Percentiles rank a stretch among this genome's conserved stretches.
phyloP scores from a whole-genome alignment of 2,888 invertebrate genomes.

The Eurois occulta region DNA sequence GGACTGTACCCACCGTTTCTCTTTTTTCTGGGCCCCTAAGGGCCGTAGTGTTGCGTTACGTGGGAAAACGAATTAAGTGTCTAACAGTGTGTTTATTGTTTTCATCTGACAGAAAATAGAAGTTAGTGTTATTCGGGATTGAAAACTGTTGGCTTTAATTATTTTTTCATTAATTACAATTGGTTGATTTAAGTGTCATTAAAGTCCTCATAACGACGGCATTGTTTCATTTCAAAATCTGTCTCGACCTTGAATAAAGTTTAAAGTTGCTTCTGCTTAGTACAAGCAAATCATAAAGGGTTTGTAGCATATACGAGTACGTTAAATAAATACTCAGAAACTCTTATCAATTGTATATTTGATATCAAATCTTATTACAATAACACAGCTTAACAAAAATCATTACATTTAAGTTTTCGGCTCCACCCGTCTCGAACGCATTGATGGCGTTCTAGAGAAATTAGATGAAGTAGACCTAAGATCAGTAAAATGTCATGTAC shows the following conservation, averaged over 20 bases:
- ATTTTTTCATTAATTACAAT: not conserved
- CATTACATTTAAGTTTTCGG: slow-evolving; percentile 68
- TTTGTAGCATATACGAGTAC: not conserved
- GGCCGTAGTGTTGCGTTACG: not conserved
- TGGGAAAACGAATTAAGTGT: not conserved
- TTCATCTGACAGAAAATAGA: not conserved
- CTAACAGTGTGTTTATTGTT: not conserved
- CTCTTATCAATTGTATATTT: slow-evolving; percentile 89
- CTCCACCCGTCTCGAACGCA: slow-evolving; percentile 51
- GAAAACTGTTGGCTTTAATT: not conserved
- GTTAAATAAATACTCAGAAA: slow-evolving; percentile 67
- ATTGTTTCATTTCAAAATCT: slow-evolving; percentile 14
- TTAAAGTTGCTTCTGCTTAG: not conserved
- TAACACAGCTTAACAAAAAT: slow-evolving; percentile 86
- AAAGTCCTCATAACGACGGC: not conserved
- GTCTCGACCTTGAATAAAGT: not conserved
- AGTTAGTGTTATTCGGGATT: not conserved
- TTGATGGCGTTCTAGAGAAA: slow-evolving; percentile 38
- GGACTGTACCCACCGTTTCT: not conserved
- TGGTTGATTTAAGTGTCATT: not conserved
- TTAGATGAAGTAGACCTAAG: slow-evolving; percentile 47
- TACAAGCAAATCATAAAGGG: not conserved
- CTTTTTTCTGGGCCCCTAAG: not conserved
- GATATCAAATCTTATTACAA: slow-evolving; percentile 89
- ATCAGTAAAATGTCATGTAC: slow-evolving; percentile 70